Percentiles rank a stretch among this genome's conserved stretches.
Evolutionary conservation across 2,888 invertebrate species (phyloP).

Genomic region (Syrphus vitripennis): DNA sequence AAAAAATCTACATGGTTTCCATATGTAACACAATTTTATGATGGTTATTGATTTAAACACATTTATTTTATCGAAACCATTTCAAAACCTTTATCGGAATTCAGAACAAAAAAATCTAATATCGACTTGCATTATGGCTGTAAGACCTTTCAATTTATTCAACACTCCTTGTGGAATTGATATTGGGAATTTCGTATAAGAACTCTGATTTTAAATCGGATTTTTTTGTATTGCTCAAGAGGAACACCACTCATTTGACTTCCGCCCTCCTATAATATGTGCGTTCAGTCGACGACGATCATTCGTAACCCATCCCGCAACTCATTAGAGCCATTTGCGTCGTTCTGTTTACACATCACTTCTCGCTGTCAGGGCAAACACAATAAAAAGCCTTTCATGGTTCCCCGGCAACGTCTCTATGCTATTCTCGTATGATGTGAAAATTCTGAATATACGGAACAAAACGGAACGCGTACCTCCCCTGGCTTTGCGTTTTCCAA

Average conservation of each 20-base stretch:
- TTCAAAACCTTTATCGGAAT: neutral
- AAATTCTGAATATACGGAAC: neutral
- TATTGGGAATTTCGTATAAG: neutral
- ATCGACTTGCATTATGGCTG: too few relatives aligned
- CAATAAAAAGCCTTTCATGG: slow-evolving; percentile 46
- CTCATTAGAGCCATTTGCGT: slow-evolving; percentile 58
- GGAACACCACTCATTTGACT: slow-evolving; percentile 8
- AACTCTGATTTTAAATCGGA: slow-evolving; percentile 44
- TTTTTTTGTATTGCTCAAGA: slow-evolving; percentile 15
- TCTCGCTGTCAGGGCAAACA: slow-evolving; percentile 48
- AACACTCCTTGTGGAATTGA: neutral
- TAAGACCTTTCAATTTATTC: neutral
- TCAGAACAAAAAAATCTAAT: neutral
- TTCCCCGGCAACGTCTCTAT: neutral
- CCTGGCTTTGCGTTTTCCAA: slow-evolving; percentile 16
- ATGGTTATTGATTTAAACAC: too few relatives aligned
- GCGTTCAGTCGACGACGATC: slow-evolving; percentile 14
- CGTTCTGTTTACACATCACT: slow-evolving; percentile 66
- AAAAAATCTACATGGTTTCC: too few relatives aligned
- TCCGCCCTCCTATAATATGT: neutral
- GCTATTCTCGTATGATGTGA: neutral
- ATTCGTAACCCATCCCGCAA: slow-evolving; percentile 7
- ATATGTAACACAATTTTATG: too few relatives aligned
- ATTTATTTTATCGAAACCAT: too few relatives aligned
- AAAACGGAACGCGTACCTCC: neutral